Conservation (phyloP, 30 jellyfish, hydroid and myxozoan genomes). For the Phacellophora camtschatica region DNA sequence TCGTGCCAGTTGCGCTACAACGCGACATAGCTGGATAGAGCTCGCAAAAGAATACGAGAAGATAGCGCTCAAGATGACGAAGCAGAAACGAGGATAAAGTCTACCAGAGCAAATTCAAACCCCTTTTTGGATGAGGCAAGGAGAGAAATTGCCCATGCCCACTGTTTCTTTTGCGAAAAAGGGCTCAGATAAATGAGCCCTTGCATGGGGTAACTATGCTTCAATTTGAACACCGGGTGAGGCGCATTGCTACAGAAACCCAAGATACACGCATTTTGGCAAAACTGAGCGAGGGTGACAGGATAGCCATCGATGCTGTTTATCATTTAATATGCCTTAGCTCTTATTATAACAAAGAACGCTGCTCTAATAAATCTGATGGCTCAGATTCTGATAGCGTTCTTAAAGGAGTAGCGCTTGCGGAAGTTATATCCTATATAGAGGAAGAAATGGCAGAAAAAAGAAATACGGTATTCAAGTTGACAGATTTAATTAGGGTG, state of each 20-base stretch:
- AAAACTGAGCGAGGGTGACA: constrained; percentile 43
- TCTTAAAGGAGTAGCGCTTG: constrained; percentile 44
- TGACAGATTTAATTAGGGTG: constrained; percentile 6
- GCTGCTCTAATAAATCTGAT: constrained; percentile 3
- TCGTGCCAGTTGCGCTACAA: constrained; percentile 29
- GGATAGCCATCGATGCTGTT: constrained; percentile 38
- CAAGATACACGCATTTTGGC: constrained; percentile 34
- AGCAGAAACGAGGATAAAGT: background rate
- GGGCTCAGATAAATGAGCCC: constrained; percentile 25
- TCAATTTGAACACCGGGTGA: constrained; percentile 3
- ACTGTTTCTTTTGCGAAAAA: constrained; percentile 15
- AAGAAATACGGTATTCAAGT: background rate
- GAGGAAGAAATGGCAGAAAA: constrained; percentile 3
- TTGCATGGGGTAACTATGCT: constrained; percentile 16
- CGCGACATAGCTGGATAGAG: constrained; percentile 32
- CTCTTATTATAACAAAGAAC: constrained; percentile 9
- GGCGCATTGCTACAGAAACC: constrained; percentile 13
- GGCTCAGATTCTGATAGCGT: constrained; percentile 29
- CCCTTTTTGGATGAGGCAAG: background rate
- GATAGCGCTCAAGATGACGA: constrained; percentile 20
- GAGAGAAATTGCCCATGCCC: background rate
- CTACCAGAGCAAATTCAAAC: too few species aligned
- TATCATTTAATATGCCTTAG: constrained; percentile 26
- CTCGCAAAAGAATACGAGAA: constrained; percentile 21
- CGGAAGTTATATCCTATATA: background rate